A percentile compares a stretch with the other conserved stretches of the same genome.
Evolutionary conservation across 23 tunicate genomes (phyloP).

Genomic region (Ascidia mentula): DNA sequence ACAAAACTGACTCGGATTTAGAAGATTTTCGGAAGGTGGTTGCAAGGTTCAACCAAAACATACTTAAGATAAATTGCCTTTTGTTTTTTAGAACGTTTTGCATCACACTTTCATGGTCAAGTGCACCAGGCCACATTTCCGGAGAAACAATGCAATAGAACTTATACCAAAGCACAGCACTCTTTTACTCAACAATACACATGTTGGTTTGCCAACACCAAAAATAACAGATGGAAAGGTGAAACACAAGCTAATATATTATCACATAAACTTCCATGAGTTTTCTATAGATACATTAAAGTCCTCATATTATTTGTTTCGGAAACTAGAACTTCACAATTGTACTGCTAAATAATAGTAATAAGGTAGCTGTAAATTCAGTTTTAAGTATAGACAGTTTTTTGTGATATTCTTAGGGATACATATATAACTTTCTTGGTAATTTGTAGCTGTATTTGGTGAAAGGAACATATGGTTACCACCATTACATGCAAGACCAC

Average conservation of each 20-base stretch:
- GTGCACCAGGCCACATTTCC: conserved; percentile 26
- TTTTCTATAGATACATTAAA: background rate
- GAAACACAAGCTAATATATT: background rate
- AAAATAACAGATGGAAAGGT: conserved; percentile 38
- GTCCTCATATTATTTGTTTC: background rate
- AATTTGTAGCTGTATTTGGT: conserved; percentile 31
- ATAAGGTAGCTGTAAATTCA: background rate
- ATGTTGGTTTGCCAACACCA: conserved; percentile 27
- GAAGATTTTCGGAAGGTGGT: conserved; percentile 32
- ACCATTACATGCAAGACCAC: conserved; percentile 91
- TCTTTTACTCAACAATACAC: conserved; percentile 23
- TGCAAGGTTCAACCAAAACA: background rate
- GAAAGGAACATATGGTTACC: conserved; percentile 71
- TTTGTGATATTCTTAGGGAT: background rate
- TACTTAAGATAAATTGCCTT: background rate
- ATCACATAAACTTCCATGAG: background rate
- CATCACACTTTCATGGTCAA: conserved; percentile 19
- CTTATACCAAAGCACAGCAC: background rate
- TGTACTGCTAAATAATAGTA: too few relatives aligned
- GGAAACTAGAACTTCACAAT: too few relatives aligned
- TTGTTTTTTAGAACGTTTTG: conserved; percentile 23
- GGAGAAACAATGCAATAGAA: conserved; percentile 17
- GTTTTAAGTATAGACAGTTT: background rate
- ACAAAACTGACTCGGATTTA: conserved; percentile 40
- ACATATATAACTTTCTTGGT: background rate